Evolutionary conservation across 2,797 vertebrate species (phyloP).

Genomic region (Tolypeutes matacus): DNA sequence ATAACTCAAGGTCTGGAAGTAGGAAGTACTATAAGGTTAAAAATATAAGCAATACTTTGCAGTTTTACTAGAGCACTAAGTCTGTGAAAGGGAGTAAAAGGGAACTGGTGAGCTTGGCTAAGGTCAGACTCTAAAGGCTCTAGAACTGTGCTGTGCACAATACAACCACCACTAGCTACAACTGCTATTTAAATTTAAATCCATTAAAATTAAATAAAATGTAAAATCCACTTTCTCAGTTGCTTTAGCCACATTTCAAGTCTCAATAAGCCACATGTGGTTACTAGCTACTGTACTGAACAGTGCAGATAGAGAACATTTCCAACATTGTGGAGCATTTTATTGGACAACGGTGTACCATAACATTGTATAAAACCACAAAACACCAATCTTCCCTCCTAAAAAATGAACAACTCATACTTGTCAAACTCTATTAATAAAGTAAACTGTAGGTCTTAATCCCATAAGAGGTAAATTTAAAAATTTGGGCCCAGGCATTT

Average conservation of each 20-base stretch:
- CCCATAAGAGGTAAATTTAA: not conserved
- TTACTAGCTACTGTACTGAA: not conserved
- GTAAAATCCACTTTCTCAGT: conserved; percentile 28
- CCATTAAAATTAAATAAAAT: not conserved
- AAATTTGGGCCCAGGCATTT: conserved; percentile 4
- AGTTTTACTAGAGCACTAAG: not conserved
- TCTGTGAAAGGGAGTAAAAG: not conserved
- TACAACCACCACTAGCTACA: not conserved
- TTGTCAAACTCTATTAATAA: conserved; percentile 43
- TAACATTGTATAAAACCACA: conserved; percentile 11
- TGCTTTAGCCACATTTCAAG: conserved; percentile 47
- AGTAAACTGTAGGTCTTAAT: conserved; percentile 40
- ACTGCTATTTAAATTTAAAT: conserved; percentile 17
- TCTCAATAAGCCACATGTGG: not conserved
- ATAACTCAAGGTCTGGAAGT: not conserved
- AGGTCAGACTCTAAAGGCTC: conserved; percentile 17
- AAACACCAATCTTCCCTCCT: not conserved
- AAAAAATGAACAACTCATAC: conserved; percentile 10
- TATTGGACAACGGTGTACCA: not conserved
- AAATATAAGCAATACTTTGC: not conserved
- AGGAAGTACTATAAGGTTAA: conserved; percentile 37
- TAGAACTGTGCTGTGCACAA: conserved; percentile 39
- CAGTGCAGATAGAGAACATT: not conserved
- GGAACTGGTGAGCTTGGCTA: not conserved
- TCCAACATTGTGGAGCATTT: not conserved